Evolutionary conservation across 2,113 vertebrate genomes (phyloP).

Genomic region (Pangasianodon hypophthalmus): DNA sequence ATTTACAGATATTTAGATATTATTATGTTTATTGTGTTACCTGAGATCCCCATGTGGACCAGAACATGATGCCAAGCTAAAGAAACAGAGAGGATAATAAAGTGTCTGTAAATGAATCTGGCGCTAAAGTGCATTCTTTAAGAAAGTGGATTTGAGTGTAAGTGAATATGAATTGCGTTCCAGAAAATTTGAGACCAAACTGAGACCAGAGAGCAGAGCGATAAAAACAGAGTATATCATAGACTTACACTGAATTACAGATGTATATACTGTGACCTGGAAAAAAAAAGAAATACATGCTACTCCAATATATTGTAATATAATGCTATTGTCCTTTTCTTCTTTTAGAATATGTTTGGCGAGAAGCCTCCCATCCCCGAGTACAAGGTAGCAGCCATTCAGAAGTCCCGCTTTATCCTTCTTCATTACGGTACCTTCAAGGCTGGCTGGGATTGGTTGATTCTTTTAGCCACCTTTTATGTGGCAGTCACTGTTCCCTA

Average conservation of each 20-base stretch:
- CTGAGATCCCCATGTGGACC: not conserved
- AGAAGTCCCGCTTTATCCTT: constrained; percentile 82
- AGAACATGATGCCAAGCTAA: not conserved
- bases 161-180: not conserved
- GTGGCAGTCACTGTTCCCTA: constrained; percentile 84
- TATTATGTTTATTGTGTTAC: not conserved
- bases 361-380: constrained; percentile 79
- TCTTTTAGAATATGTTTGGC: constrained; percentile 78
- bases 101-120: not conserved
- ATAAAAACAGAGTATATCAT: not conserved
- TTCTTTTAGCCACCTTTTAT: constrained; percentile 83
- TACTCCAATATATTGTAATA: not conserved
- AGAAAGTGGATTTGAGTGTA: not conserved
- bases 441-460: constrained; percentile 83
- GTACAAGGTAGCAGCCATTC: constrained; percentile 83
- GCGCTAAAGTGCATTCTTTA: not conserved
- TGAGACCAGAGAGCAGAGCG: not conserved
- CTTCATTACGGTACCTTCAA: constrained; percentile 84
- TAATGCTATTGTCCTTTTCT: not conserved
- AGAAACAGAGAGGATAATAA: not conserved
- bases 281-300: not conserved
- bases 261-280: not conserved
- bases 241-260: not conserved
- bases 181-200: not conserved
- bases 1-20: not conserved